Evolutionary conservation across 2,888 invertebrate genomes (phyloP), one percentile per base, ranked within the genome.

Genomic region (Hirudinaria manillensis): DNA sequence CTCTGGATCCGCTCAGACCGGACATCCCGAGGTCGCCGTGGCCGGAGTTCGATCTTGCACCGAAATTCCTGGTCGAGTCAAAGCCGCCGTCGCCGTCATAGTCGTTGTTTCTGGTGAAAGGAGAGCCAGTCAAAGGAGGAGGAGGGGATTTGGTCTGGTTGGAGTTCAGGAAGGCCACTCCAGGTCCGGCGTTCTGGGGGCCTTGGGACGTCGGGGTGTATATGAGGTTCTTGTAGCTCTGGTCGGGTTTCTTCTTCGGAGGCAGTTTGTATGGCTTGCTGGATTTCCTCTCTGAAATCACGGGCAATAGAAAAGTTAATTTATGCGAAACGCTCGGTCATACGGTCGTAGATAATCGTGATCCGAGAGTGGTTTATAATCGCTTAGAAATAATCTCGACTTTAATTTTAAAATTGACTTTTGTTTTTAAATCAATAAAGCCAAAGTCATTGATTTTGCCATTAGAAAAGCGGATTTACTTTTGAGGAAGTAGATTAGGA

Each of bases 1-100:
- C 61, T n/a, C 61, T 61, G 10, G 61, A 61, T 2, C 61, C 61
- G 21, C 29, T 61, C 24, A 61, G 61, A 10, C 61, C 61, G n/a
- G 61, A 24, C 61, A 61, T 61, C 10, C 61, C 61, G 24, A 61
- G 61, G n/a, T 61, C 61, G 1, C 61, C 61, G 61, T 61, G 61
- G 7, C 61, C 61, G 29, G 19, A 7, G 61, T 61, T 61, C 7
- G 24, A 16, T 7, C 10, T 61, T 21, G 21, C 13, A 53, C 21
- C 21, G 21, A 29, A 24, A n/a, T 29, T 61, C n/a, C 61, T 61
- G 1, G 7, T 16, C 1, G 1, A 1, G 24, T 27, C n/a, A 16
- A n/a, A 61, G 13, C n/a, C 61, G n/a, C n/a, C 61, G 61, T 10
- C 10, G 29, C 2, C 1, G 29, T 61, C 61, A n/a, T 10, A 10